phyloP scores from a whole-genome alignment of 2,797 vertebrate genomes.

The Phalanger gymnotis region DNA sequence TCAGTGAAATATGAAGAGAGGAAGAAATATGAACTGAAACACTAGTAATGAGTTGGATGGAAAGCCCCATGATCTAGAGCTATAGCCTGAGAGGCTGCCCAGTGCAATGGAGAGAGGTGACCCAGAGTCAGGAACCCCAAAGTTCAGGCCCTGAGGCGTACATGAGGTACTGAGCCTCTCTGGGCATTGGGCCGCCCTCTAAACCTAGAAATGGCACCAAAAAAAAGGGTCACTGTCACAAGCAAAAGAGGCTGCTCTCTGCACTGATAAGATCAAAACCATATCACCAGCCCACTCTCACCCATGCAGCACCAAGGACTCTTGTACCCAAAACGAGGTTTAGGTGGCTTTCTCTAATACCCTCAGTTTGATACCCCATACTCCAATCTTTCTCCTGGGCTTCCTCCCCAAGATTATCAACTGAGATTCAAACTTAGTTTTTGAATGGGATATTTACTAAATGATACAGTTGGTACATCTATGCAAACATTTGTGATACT shows the following conservation, averaged over 20 bases:
- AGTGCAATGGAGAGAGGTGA: neutral
- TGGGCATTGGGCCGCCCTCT: neutral
- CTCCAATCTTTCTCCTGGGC: neutral
- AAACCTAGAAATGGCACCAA: neutral
- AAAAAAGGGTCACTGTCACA: neutral
- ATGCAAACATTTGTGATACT: neutral
- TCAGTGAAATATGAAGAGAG: neutral
- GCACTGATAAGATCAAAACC: neutral
- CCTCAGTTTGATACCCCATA: neutral
- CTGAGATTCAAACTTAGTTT: neutral
- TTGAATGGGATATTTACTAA: neutral
- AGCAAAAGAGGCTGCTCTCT: neutral
- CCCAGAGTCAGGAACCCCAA: neutral
- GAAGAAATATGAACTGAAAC: neutral
- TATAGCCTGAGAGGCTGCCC: neutral
- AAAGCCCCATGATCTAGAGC: neutral
- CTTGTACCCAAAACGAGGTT: neutral
- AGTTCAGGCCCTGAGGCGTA: neutral
- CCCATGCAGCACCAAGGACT: neutral
- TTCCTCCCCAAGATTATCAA: neutral
- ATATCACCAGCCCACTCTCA: neutral
- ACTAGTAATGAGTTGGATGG: neutral
- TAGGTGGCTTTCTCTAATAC: neutral
- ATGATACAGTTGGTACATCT: neutral
- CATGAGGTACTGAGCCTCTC: neutral